phyloP scores from a whole-genome alignment of 2,888 invertebrate genomes.

The Sphecodes monilicornis region DNA sequence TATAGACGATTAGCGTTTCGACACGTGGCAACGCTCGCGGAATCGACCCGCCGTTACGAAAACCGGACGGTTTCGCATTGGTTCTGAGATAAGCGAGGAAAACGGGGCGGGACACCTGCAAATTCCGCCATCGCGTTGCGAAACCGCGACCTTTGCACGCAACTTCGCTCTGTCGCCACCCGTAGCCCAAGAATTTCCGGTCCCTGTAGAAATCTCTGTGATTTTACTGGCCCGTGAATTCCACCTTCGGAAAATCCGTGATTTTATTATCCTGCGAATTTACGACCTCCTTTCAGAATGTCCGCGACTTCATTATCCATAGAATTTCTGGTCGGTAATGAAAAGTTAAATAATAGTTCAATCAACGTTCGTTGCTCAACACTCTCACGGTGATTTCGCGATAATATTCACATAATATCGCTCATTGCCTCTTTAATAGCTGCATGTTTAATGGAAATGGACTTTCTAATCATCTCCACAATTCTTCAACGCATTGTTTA shows the following conservation, averaged over 20 bases:
- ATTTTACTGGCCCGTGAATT: not conserved
- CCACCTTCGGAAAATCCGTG: not conserved
- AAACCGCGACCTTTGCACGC: conserved; percentile 68
- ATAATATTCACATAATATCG: not conserved
- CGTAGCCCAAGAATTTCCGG: conserved; percentile 62
- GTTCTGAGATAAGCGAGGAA: conserved; percentile 34
- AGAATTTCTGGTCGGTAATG: not conserved
- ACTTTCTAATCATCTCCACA: not conserved
- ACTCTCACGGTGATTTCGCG: not conserved
- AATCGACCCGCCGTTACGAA: conserved; percentile 39
- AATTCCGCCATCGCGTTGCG: conserved; percentile 54
- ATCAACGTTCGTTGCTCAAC: not conserved
- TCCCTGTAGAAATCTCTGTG: conserved; percentile 11
- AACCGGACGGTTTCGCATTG: conserved; percentile 46
- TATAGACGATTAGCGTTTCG: conserved; percentile 45
- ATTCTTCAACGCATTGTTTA: too few species aligned
- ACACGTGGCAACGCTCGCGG: not conserved
- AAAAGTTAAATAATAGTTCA: not conserved
- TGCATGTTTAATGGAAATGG: not conserved
- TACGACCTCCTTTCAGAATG: not conserved
- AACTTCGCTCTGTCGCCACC: conserved; percentile 44
- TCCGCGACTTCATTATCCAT: not conserved
- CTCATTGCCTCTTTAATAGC: not conserved
- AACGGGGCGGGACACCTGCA: conserved; percentile 29
- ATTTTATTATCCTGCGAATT: not conserved